phyloP scores from a whole-genome alignment of 1,140 invertebrate genomes.

The Lasaia peninsularis region DNA sequence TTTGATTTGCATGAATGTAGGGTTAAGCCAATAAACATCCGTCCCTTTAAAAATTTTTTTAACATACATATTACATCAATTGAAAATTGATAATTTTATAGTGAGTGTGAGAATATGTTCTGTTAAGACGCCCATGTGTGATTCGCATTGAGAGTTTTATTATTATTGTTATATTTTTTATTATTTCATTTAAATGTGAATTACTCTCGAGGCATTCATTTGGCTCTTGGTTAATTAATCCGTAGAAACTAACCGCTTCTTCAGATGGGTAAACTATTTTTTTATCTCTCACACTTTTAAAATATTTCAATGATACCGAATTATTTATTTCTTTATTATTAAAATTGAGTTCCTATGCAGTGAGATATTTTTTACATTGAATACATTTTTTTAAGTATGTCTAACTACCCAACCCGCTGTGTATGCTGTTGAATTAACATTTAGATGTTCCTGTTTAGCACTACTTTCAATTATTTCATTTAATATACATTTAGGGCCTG shows the following conservation, averaged over 20 bases:
- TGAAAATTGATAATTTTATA: too few species aligned
- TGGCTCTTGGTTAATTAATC: constrained; percentile 13
- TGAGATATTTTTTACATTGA: constrained; percentile 16
- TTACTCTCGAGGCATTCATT: constrained; percentile 23
- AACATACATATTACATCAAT: too few species aligned
- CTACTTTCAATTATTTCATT: not conserved
- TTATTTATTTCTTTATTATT: constrained; percentile 3
- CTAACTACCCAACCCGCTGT: constrained; percentile 25
- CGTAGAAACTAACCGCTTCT: constrained; percentile 17
- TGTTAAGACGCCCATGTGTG: too few species aligned
- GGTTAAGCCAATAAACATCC: too few species aligned
- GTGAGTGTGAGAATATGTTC: too few species aligned
- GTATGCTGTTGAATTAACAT: constrained; percentile 23
- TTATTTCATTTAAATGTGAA: not conserved
- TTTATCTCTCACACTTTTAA: constrained; percentile 15
- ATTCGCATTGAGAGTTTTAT: too few species aligned
- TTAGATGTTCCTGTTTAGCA: constrained; percentile 16
- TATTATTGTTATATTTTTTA: too few species aligned
- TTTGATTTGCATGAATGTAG: too few species aligned
- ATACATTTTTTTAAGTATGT: constrained; percentile 19
- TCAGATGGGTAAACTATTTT: constrained; percentile 23
- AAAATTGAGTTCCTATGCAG: not conserved
- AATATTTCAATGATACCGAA: constrained; percentile 22
- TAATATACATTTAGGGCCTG: not conserved
- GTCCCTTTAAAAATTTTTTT: too few species aligned